phyloP scores from a whole-genome alignment of 2,113 vertebrate genomes.

The Myrmophylax atrothorax region DNA sequence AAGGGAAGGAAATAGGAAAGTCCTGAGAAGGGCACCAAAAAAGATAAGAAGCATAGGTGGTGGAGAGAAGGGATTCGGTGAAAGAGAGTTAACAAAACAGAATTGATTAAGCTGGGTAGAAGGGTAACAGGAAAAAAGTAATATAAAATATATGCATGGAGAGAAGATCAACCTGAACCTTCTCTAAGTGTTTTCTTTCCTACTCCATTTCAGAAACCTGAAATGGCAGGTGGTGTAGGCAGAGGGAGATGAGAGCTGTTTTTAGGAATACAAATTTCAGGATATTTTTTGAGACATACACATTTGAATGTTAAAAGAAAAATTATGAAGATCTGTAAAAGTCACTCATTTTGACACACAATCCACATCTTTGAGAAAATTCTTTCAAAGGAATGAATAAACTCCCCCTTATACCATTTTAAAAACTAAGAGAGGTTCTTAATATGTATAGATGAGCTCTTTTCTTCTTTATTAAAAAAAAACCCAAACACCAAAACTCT shows the following conservation, averaged over 20 bases:
- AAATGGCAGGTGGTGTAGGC: constrained; percentile 3
- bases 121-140: not conserved
- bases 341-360: constrained; percentile 4
- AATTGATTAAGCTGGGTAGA: not conserved
- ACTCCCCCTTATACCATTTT: not conserved
- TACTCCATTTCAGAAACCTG: not conserved
- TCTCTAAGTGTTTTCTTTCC: not conserved
- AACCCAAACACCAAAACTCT: not conserved
- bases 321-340: not conserved
- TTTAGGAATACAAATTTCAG: not conserved
- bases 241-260: not conserved
- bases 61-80: not conserved
- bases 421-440: not conserved
- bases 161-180: not conserved
- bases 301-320: constrained; percentile 27
- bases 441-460: not conserved
- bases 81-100: not conserved
- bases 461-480: not conserved
- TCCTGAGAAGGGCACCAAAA: not conserved
- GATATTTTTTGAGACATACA: not conserved
- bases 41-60: not conserved
- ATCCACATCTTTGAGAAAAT: not conserved
- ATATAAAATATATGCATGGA: not conserved
- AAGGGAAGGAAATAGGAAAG: not conserved
- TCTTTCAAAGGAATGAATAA: not conserved